Evolutionary conservation across 1,140 invertebrate species (phyloP).

Genomic region (Lordiphosa stackelbergi): DNA sequence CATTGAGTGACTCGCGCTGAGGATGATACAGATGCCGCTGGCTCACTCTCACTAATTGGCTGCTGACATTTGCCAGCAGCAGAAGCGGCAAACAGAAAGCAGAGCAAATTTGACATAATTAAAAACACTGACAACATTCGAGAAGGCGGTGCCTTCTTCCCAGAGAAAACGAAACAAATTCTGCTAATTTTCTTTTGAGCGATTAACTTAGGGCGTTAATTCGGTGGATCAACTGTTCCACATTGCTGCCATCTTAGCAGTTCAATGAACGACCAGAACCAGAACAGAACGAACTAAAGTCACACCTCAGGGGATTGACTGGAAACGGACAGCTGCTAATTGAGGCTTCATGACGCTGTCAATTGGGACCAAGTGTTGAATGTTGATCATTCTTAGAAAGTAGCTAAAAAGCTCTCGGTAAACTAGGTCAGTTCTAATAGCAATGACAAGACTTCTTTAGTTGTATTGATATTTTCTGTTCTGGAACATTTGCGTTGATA

Average conservation of each 20-base stretch:
- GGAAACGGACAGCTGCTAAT: constrained; percentile 26
- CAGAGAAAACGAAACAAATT: constrained; percentile 25
- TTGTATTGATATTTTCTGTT: no score
- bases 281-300: no score
- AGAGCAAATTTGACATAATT: constrained; percentile 67
- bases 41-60: constrained; percentile 69
- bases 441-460: no score
- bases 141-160: constrained; percentile 16
- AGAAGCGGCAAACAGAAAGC: constrained; percentile 26
- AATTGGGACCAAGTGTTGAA: constrained; percentile 38
- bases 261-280: constrained; percentile 43
- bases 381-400: constrained; percentile 60
- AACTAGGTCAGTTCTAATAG: constrained; percentile 1
- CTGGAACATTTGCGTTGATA: no score
- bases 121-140: constrained; percentile 50
- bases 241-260: constrained; percentile 34
- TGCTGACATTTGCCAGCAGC: constrained; percentile 67
- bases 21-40: constrained; percentile 25
- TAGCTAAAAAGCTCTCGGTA: constrained; percentile 16
- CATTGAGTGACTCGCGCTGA: constrained; percentile 62
- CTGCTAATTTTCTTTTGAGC: constrained; percentile 57
- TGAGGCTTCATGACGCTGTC: constrained; percentile 10
- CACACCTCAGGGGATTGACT: no score
- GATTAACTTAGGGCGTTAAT: constrained; percentile 52
- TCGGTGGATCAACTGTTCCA: constrained; percentile 48